Conservation (phyloP, 2,888 invertebrate genomes). For the Rhodophaea formosa region DNA sequence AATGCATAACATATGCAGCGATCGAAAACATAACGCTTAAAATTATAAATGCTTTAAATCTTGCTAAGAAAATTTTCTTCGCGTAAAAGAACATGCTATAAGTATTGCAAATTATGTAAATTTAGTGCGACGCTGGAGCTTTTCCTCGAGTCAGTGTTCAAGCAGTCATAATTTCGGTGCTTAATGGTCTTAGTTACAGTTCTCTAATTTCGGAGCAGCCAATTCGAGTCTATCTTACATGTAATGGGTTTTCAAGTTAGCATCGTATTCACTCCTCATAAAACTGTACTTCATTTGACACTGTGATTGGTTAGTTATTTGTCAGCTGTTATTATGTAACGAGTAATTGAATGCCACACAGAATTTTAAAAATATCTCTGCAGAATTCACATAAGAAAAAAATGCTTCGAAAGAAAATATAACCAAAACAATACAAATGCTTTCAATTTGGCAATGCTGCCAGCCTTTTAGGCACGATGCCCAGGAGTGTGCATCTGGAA, state of each 20-base stretch:
- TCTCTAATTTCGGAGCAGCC: slow-evolving; percentile 25
- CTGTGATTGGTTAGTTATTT: background rate
- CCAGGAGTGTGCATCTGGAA: too few species aligned
- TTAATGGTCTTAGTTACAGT: slow-evolving; percentile 26
- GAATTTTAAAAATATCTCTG: too few species aligned
- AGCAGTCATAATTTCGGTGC: slow-evolving; percentile 24
- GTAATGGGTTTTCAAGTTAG: slow-evolving; percentile 1
- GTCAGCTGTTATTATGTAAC: background rate
- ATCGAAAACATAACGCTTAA: too few species aligned
- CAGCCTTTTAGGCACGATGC: too few species aligned
- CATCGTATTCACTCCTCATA: slow-evolving; percentile 2
- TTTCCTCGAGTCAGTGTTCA: slow-evolving; percentile 9
- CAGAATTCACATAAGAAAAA: too few species aligned
- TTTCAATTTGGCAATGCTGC: too few species aligned
- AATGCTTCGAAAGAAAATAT: too few species aligned
- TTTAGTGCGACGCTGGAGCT: slow-evolving; percentile 5
- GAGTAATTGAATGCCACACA: too few species aligned
- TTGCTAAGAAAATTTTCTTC: background rate
- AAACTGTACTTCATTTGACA: background rate
- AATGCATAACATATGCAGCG: too few species aligned
- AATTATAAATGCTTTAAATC: background rate
- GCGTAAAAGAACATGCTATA: background rate
- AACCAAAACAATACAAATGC: too few species aligned
- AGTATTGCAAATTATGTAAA: slow-evolving; percentile 13
- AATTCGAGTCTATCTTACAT: slow-evolving; percentile 23